Percentiles rank a stretch among this genome's conserved stretches.
Conservation (phyloP, 2,113 vertebrate genomes). For the Boulengeromyrus knoepffleri region DNA sequence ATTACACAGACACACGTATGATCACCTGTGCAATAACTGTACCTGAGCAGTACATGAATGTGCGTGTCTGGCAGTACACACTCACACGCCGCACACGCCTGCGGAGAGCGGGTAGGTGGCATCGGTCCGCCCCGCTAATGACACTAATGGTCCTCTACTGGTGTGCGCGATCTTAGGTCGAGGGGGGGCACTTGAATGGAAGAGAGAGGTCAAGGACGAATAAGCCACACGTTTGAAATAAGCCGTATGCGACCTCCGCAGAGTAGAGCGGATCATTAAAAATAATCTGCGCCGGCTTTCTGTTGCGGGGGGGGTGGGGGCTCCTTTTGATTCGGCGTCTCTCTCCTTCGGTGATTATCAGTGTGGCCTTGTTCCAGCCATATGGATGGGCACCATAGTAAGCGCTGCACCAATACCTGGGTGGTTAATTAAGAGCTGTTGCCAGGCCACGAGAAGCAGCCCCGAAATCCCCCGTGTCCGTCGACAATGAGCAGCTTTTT, state of each 20-base stretch:
- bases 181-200: slow-evolving; percentile 18
- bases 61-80: not conserved
- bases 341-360: slow-evolving; percentile 70
- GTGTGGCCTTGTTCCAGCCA: slow-evolving; percentile 70
- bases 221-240: slow-evolving; percentile 43
- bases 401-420: slow-evolving; percentile 72
- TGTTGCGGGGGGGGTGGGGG: slow-evolving; percentile 42
- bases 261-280: slow-evolving; percentile 70
- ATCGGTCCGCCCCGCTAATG: slow-evolving; percentile 15
- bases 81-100: not conserved
- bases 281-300: slow-evolving; percentile 71
- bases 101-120: not conserved
- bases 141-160: slow-evolving; percentile 16
- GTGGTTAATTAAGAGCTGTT: slow-evolving; percentile 85
- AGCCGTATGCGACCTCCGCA: slow-evolving; percentile 52
- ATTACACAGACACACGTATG: not conserved
- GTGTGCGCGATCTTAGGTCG: not conserved
- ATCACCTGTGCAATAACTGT: not conserved
- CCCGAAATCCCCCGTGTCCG: slow-evolving; percentile 53
- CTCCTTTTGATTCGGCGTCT: slow-evolving; percentile 63
- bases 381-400: slow-evolving; percentile 68
- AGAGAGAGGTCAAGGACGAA: slow-evolving; percentile 42
- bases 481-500: slow-evolving; percentile 76
- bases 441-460: slow-evolving; percentile 69
- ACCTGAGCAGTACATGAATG: not conserved